Base-by-base conservation (phyloP, 2,113 vertebrate genomes). In the Mirza zaza region DNA sequence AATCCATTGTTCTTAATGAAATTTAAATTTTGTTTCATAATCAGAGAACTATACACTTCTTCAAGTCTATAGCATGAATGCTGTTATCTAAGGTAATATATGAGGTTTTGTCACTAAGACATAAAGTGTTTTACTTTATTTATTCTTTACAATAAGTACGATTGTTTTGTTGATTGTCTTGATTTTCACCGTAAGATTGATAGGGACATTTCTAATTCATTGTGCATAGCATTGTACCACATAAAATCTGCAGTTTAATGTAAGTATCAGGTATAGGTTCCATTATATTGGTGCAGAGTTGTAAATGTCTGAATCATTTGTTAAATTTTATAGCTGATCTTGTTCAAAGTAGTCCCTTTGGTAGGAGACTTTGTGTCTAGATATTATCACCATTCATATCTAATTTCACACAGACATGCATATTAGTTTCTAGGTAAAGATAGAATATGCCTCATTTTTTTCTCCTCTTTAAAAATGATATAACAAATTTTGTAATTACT, bases 231-330 rank as follows among this genome's bases (percentile, higher is more conserved):
- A 98, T 97, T 98, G 98, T 97, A 97, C 96, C 94, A 97, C 97
- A 98, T 98, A 98, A 98, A 98, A 98, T 97, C 97, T 97, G 92
- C 87, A 98, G 96, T 98, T 98, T 98, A 98, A 98, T 97, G 25
- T 97, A 98, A 98, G 97, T 96, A 97, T 97, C 97, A 98, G 68
- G 83, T 98, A 96, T 96, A 98, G 96, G 87, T 98, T 96, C 96
- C 90, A 96, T 98, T 98, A 98, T 3, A 10, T 96, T 97, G 95
- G 92, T 88, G 96, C 89, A 97, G 82, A 98, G 97, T 96, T 98
- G 97, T 98, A 98, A 99, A 98, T 97, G 98, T 98, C 97, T 98
- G 80, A 91, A 97, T 90, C 95, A 98, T 98, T 98, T 98, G 98
- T 98, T 98, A 98, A 97, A 94, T 98, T 98, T 98, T 98, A 98